phyloP scores from a whole-genome alignment of 2,113 vertebrate genomes.

The Nothobranchius furzeri region DNA sequence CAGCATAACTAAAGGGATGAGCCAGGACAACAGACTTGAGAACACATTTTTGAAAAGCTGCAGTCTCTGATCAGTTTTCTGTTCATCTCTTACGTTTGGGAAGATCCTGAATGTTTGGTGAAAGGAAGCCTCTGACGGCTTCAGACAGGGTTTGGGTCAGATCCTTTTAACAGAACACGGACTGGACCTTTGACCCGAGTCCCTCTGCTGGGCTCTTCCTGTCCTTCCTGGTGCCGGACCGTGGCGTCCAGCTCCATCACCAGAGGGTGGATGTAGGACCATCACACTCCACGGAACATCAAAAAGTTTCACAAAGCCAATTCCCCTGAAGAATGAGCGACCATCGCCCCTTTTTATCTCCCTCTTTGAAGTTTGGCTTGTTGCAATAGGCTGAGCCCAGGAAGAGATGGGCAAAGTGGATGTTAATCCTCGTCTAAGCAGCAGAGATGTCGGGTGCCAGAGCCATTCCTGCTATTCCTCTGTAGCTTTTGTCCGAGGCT shows the following conservation, averaged over 20 bases:
- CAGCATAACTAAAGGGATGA: no score
- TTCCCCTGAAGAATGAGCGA: slow-evolving; percentile 67
- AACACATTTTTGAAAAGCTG: no score
- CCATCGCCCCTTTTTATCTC: slow-evolving; percentile 62
- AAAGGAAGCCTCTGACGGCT: no score
- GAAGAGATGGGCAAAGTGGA: slow-evolving; percentile 77
- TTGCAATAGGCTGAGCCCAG: slow-evolving; percentile 76
- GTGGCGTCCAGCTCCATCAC: neutral
- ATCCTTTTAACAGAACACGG: no score
- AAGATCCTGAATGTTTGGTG: no score
- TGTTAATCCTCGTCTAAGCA: slow-evolving; percentile 75
- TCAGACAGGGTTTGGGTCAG: no score
- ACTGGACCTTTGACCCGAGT: no score
- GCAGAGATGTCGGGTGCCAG: slow-evolving; percentile 75
- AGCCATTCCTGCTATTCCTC: slow-evolving; percentile 71
- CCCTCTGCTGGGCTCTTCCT: no score
- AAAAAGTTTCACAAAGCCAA: slow-evolving; percentile 69
- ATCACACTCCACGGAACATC: slow-evolving; percentile 57
- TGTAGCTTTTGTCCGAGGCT: slow-evolving; percentile 72
- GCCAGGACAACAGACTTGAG: no score
- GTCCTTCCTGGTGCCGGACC: no score
- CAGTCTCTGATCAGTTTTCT: no score
- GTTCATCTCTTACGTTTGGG: no score
- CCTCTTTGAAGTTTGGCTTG: slow-evolving; percentile 77
- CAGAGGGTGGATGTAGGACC: slow-evolving; percentile 28